These are phyloP conservation scores for Blastomussa wellsi DNA, from an alignment of 92 coral and sea anemone species.

Conservation along the genomic window DNA sequence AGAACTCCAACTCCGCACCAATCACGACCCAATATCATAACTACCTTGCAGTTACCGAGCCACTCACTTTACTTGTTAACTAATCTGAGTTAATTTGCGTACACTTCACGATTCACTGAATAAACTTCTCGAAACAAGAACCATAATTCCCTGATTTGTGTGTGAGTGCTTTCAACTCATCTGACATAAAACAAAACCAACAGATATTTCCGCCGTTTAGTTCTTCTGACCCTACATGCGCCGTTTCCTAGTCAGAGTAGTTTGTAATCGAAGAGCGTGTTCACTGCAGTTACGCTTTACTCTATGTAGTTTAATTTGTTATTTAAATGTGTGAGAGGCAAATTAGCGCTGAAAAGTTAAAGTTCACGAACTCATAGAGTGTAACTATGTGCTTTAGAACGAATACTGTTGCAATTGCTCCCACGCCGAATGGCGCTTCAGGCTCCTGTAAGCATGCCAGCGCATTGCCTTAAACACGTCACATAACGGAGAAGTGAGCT, in stretches of 20 bases:
- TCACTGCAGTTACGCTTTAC: too few species aligned
- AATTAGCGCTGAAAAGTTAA: not conserved
- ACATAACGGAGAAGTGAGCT: too few species aligned
- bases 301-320: too few species aligned
- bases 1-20: not conserved
- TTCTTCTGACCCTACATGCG: too few species aligned
- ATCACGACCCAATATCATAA: not conserved
- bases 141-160: not conserved
- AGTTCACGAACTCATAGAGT: too few species aligned
- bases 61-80: not conserved
- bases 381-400: too few species aligned
- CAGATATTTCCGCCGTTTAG: not conserved
- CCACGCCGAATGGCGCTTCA: too few species aligned
- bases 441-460: too few species aligned
- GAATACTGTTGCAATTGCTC: too few species aligned
- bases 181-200: not conserved
- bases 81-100: not conserved
- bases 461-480: too few species aligned
- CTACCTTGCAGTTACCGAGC: not conserved
- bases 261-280: too few species aligned
- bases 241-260: too few species aligned
- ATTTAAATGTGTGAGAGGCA: not conserved
- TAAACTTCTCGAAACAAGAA: constrained; percentile 5
- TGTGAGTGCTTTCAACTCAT: not conserved
- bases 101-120: not conserved